Conservation (phyloP, 2,113 vertebrate genomes). For the Austrofundulus limnaeus region DNA sequence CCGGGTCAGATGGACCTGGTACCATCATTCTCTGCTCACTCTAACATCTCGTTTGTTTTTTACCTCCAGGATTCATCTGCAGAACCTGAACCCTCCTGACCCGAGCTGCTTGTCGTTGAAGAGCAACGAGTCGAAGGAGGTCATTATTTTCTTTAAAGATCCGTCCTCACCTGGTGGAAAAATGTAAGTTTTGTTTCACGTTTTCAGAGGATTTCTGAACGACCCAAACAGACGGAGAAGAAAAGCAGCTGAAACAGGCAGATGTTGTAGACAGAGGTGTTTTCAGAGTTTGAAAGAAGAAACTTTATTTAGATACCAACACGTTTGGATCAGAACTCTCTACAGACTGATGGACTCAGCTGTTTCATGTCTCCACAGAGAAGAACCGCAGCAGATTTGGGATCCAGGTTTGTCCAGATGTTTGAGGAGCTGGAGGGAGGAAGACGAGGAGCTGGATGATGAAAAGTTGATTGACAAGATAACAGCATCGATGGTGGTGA, state of each 20-base stretch:
- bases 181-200: no score
- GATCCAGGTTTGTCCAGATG: neutral
- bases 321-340: no score
- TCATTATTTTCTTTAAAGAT: neutral
- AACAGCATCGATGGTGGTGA: neutral
- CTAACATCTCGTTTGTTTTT: no score
- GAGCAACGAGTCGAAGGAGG: constrained; percentile 1
- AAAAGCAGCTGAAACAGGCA: no score
- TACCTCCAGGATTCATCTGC: neutral
- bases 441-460: neutral
- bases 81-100: neutral
- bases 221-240: neutral
- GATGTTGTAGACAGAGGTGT: no score
- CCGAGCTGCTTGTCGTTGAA: constrained; percentile 7
- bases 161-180: neutral
- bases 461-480: neutral
- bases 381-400: neutral
- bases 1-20: no score
- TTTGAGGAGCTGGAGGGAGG: neutral
- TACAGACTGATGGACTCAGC: no score
- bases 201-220: no score
- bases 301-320: no score
- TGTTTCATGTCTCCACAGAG: neutral
- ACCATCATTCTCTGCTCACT: no score
- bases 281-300: no score